Conservation (phyloP, 64 coral and sea anemone species). For the Orbicella faveolata region DNA sequence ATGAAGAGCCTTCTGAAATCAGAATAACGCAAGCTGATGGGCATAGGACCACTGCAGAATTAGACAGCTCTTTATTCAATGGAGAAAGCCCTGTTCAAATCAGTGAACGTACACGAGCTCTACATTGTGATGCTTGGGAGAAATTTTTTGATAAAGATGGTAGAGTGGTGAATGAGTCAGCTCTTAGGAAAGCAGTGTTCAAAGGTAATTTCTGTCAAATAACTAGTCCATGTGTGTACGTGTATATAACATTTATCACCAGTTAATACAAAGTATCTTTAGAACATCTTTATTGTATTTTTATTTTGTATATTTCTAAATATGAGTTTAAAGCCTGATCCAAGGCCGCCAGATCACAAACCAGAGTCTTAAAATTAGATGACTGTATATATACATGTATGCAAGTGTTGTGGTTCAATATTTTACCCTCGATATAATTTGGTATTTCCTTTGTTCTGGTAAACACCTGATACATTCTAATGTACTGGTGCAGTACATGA, state of each 20-base stretch:
- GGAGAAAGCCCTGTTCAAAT: conserved; percentile 71
- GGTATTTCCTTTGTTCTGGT: background rate
- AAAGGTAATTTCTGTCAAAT: conserved; percentile 53
- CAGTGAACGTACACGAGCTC: conserved; percentile 68
- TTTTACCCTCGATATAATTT: background rate
- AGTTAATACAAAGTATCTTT: too few species aligned
- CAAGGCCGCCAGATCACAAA: too few species aligned
- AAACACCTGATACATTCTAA: too few species aligned
- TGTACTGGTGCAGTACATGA: too few species aligned
- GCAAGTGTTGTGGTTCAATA: too few species aligned
- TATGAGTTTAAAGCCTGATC: too few species aligned
- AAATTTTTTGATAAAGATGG: conserved; percentile 82
- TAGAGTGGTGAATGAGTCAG: conserved; percentile 74
- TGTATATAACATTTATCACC: too few species aligned
- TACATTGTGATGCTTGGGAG: conserved; percentile 52
- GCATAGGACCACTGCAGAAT: background rate
- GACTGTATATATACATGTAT: too few species aligned
- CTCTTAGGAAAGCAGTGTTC: conserved; percentile 73
- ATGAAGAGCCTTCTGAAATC: background rate
- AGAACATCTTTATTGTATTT: too few species aligned
- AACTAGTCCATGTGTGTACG: background rate
- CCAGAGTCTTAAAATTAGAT: too few species aligned
- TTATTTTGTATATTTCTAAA: too few species aligned
- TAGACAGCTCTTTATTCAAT: background rate
- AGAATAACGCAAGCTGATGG: background rate